Evolutionary conservation across 2,888 invertebrate species (phyloP).

Genomic region (Leptogaster cylindrica): DNA sequence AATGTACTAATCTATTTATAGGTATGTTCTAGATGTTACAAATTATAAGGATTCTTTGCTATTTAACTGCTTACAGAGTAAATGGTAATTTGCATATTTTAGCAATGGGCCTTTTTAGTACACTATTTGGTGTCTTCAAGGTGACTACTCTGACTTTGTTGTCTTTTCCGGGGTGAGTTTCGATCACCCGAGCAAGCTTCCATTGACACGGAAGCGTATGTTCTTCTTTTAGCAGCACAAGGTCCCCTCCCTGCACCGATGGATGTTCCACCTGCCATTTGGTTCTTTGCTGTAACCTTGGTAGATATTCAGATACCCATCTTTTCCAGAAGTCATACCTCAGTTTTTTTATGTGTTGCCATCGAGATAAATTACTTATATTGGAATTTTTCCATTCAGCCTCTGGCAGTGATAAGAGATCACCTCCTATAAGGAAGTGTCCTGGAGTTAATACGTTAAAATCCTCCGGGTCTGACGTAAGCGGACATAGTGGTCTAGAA

Average conservation of each 20-base stretch:
- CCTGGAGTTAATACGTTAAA: constrained; percentile 19
- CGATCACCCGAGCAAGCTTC: background rate
- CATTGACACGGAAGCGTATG: background rate
- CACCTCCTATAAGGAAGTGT: background rate
- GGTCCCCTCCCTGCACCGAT: background rate
- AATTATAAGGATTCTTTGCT: background rate
- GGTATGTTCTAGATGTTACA: background rate
- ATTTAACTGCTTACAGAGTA: no score
- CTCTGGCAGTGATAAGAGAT: background rate
- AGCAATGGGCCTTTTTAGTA: background rate
- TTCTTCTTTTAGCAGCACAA: background rate
- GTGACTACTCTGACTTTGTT: no score
- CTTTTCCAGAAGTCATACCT: background rate
- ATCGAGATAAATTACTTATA: background rate
- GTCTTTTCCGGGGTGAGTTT: no score
- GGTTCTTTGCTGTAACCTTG: constrained; percentile 1
- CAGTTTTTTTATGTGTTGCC: background rate
- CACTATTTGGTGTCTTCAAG: background rate
- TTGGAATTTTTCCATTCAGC: background rate
- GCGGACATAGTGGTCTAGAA: background rate
- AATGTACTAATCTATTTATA: background rate
- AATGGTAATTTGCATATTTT: background rate
- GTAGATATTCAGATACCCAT: background rate
- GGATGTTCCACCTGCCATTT: background rate
- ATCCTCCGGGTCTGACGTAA: background rate